Conservation (phyloP, 2,888 invertebrate genomes). For the Morpho achilles region DNA sequence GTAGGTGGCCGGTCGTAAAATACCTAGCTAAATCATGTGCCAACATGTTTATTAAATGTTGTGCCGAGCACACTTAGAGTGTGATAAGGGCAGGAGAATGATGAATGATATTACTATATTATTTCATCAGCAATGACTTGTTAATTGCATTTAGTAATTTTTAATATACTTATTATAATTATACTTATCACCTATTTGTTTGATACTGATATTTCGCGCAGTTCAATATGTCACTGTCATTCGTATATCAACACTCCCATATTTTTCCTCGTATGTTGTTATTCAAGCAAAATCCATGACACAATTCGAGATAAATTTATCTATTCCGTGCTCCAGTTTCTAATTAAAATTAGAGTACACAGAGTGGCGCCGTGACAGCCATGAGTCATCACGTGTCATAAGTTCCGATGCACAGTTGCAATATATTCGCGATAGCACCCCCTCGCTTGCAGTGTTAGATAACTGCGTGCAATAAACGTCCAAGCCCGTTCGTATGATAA, state of each 20-base stretch:
- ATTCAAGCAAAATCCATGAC: conserved; percentile 10
- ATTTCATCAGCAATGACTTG: too few relatives aligned
- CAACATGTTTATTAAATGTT: too few relatives aligned
- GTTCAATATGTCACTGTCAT: conserved; percentile 1
- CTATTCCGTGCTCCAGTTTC: conserved; percentile 9
- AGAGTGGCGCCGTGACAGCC: conserved; percentile 2
- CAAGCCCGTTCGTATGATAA: conserved; percentile 24
- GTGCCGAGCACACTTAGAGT: too few relatives aligned
- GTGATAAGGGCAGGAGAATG: too few relatives aligned
- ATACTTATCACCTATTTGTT: too few relatives aligned
- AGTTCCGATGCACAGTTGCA: conserved; percentile 21
- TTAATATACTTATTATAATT: too few relatives aligned
- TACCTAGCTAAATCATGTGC: too few relatives aligned
- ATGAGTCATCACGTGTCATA: conserved; percentile 19
- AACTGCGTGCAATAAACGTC: conserved; percentile 27
- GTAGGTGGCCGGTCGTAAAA: too few relatives aligned
- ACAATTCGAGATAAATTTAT: conserved; percentile 9
- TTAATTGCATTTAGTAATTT: too few relatives aligned
- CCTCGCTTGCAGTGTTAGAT: conserved; percentile 23
- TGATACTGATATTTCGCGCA: not conserved
- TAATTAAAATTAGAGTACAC: conserved; percentile 7
- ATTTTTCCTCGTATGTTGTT: conserved; percentile 6
- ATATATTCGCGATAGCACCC: conserved; percentile 22
- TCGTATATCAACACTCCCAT: not conserved
- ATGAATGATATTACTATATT: too few relatives aligned